These are phyloP conservation scores for Oreochromis mossambicus DNA, from an alignment of 2,797 vertebrate species.

Conservation along the genomic window DNA sequence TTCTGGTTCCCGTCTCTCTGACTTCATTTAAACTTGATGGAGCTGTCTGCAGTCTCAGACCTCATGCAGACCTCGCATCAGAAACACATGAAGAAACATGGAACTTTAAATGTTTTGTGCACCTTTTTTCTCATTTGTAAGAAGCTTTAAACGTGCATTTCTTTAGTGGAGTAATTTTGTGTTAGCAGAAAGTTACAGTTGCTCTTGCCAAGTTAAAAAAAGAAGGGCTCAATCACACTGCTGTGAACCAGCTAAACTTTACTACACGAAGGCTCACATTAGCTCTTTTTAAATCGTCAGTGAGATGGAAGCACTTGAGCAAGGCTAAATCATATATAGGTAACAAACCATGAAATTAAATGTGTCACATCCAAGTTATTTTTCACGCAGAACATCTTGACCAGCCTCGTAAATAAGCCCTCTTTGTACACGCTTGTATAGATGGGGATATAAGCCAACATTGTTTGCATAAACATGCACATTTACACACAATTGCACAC, in stretches of 20 bases:
- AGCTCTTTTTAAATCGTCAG: neutral
- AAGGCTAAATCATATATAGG: neutral
- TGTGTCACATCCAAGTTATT: neutral
- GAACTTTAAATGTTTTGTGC: accelerated
- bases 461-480: neutral
- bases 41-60: neutral
- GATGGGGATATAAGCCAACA: neutral
- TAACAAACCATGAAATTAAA: constrained; percentile 1
- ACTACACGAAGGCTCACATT: neutral
- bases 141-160: neutral
- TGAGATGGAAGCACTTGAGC: neutral
- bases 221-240: neutral
- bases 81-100: neutral
- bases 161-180: neutral
- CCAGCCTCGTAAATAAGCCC: neutral
- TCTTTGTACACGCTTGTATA: neutral
- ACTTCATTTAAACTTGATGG: neutral
- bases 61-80: neutral
- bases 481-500: neutral
- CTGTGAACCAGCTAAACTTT: neutral
- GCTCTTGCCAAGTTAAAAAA: neutral
- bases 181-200: neutral
- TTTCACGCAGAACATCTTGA: neutral
- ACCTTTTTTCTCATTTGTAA: neutral
- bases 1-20: neutral